Base-by-base conservation (phyloP, 2,888 invertebrate species). In the Andricus quercusramuli region DNA sequence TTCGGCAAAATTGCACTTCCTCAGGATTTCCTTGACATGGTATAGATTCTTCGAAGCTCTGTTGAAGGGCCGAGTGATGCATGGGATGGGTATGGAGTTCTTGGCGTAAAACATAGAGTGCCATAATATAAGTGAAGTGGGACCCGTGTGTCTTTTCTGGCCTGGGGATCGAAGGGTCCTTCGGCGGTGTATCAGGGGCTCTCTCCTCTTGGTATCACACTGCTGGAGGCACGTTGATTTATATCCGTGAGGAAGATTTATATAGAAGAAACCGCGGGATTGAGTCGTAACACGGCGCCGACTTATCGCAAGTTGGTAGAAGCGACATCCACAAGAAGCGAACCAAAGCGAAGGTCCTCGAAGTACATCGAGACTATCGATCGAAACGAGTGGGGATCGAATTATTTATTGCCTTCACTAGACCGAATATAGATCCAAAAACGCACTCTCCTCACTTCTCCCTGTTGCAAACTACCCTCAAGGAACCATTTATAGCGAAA, bases 201-300 rank as follows among this genome's bases (percentile, higher is more conserved):
- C 84, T 87, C 87, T 87, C 85, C 84, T 87, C 87, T 87, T 84
- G 87, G 90, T 91, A 91, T 91, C 91, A 90, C 90, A 90, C 91
- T 90, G 91, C 89, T 91, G 89, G 90, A 91, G 91, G 90, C 91
- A 90, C 88, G 90, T 90, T 92, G 92, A 93, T 92, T 93, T 93
- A 92, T 92, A 86, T 88, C 86, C 85, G 80, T 85, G 85, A 85
- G 84, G 80, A 88, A 92, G 92, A 93, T 92, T 93, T 92, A 92
- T 92, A 90, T 89, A 90, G 89, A 92, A 91, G 90, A 91, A 88
- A 84, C 89, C 88, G 87, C 89, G 86, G 92, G 91, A 92, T 92
- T 92, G 92, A 92, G 92, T 92, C 90, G 90, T 91, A 91, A 92
- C 92, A 92, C 90, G 91, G 90, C 91, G 90, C 90, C 92, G 90